phyloP scores from a whole-genome alignment of 2,113 vertebrate species.

The rabbit (Oryctolagus cuniculus) region mOryCun1.1 NC_091435.1:164154001-164154500 shows the following conservation, averaged over 20 bases:
- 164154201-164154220: background rate
- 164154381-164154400: background rate
- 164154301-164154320: background rate
- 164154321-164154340: background rate
- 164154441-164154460: background rate
- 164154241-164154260: background rate
- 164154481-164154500: no score
- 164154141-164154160: background rate
- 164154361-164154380: background rate
- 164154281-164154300: background rate
- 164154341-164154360: background rate
- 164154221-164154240: background rate
- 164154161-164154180: background rate
- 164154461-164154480: background rate
- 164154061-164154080: background rate
- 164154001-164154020: background rate
- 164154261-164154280: background rate
- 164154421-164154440: background rate
- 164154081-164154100: background rate
- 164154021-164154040: background rate
- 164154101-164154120: conserved; percentile 32
- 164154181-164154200: background rate
- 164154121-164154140: background rate
- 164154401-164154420: background rate
- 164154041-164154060: background rate